phyloP scores from a whole-genome alignment of 1,140 invertebrate genomes.

The Lanistes nyassanus region DNA sequence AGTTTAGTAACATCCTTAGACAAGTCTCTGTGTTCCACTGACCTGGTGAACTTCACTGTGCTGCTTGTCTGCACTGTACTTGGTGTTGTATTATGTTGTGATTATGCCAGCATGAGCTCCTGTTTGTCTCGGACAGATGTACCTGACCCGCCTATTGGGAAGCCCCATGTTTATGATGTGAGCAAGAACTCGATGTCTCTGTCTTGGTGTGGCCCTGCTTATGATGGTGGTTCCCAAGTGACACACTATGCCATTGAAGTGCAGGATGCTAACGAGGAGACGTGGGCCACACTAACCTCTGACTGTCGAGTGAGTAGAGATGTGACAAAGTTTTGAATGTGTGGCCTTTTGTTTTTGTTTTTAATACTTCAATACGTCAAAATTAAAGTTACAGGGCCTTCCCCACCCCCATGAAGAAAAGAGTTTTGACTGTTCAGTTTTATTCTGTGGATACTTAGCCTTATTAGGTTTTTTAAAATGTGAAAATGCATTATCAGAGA shows the following conservation, averaged over 20 bases:
- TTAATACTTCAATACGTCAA: neutral
- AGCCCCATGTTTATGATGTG: constrained; percentile 80
- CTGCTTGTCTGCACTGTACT: no score
- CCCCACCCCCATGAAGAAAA: no score
- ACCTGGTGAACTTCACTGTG: neutral
- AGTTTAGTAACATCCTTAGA: no score
- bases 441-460: no score
- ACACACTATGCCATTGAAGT: constrained; percentile 73
- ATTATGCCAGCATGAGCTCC: neutral
- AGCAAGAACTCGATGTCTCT: constrained; percentile 74
- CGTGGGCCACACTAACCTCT: constrained; percentile 33
- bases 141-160: constrained; percentile 79
- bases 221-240: constrained; percentile 83
- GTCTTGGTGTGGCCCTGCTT: constrained; percentile 82
- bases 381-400: neutral
- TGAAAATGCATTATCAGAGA: no score
- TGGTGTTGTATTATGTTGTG: no score
- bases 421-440: no score
- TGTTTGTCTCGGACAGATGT: constrained; percentile 44
- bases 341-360: neutral
- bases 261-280: constrained; percentile 10
- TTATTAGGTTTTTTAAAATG: no score
- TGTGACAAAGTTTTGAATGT: neutral
- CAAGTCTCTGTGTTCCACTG: no score
- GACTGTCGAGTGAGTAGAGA: constrained; percentile 67